Base-by-base conservation (phyloP, 2,113 vertebrate genomes). In the Ochotona curzoniae region DNA sequence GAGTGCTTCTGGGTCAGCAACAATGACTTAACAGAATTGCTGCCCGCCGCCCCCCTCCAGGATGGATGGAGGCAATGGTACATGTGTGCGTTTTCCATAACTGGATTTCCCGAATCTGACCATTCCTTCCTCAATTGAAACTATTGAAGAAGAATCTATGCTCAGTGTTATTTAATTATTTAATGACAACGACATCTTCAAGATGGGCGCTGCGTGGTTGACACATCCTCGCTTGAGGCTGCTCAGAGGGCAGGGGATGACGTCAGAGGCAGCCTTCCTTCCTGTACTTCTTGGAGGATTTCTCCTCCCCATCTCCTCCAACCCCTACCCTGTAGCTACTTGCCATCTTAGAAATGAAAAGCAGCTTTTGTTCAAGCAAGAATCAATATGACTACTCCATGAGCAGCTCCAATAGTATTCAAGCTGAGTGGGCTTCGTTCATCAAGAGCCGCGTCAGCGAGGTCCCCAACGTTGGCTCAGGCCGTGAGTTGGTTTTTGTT, bases 101-200 rank as follows among this genome's bases (percentile, higher is more conserved):
- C 14, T 25, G 35, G 54, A 70, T 13, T 44, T 83, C 63, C 47
- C 13, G 5, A 44, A 4, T 76, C 78, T 91, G 32, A 84, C 25
- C 8, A 89, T 25, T 60, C 13, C 20, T 63, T 17, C 20, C 20
- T 63, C 18, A 90, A 94, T 35, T 4, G 13, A 95, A 4, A 17
- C 61, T 15, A 6, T 44, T 44, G 38, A 6, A 94, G 66, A 84
- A 87, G 47, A 89, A 92, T 57, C 32, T 5, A 44, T 8, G 70
- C 47, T 44, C 60, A 49, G 26, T 95, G 93, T 85, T 69, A 83
- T 79, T 84, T 73, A 71, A 83, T 49, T 66, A 84, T 64, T 44
- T 44, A 44, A 44, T 44, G 38, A 44, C 38, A 44, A 44, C 5
- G 8, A 60, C 38, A 78, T 18, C 5, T 49, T 89, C 63, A 91